These are phyloP conservation scores for Coremacera marginata DNA, from an alignment of 2,888 invertebrate genomes.

Conservation along the genomic window DNA sequence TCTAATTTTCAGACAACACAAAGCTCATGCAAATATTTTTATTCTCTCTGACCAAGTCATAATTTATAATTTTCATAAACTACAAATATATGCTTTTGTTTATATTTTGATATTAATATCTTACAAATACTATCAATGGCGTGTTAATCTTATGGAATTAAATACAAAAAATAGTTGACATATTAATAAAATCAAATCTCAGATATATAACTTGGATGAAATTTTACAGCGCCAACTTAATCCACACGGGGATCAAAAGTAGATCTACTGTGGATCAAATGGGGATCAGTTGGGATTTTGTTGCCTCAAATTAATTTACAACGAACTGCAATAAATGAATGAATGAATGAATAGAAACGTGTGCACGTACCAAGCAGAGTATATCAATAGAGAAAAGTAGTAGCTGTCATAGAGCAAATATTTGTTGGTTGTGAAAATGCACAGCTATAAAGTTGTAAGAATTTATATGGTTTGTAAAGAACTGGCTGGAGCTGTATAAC, in stretches of 20 bases:
- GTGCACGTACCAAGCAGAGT: background rate
- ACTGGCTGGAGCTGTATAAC: too few species aligned
- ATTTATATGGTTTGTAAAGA: background rate
- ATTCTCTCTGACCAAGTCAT: background rate
- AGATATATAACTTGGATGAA: slow-evolving; percentile 49
- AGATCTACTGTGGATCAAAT: slow-evolving; percentile 53
- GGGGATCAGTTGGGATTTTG: background rate
- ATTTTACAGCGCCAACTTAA: slow-evolving; percentile 62
- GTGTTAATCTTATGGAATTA: slow-evolving; percentile 11
- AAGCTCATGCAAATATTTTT: background rate
- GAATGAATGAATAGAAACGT: background rate
- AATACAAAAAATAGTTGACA: slow-evolving; percentile 13
- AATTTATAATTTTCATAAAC: background rate
- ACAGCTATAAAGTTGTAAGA: background rate
- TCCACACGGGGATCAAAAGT: slow-evolving; percentile 63
- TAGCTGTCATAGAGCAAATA: too few species aligned
- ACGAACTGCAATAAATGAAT: background rate
- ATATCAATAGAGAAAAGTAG: too few species aligned
- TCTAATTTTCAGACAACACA: background rate
- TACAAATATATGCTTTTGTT: background rate
- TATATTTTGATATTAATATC: background rate
- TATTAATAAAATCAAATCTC: slow-evolving; percentile 10
- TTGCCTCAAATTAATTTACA: background rate
- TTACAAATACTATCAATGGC: background rate
- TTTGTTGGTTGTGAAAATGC: too few species aligned